Conservation (phyloP, 53 echinoderm and acorn worm genomes). For the Paracentrotus lividus region DNA sequence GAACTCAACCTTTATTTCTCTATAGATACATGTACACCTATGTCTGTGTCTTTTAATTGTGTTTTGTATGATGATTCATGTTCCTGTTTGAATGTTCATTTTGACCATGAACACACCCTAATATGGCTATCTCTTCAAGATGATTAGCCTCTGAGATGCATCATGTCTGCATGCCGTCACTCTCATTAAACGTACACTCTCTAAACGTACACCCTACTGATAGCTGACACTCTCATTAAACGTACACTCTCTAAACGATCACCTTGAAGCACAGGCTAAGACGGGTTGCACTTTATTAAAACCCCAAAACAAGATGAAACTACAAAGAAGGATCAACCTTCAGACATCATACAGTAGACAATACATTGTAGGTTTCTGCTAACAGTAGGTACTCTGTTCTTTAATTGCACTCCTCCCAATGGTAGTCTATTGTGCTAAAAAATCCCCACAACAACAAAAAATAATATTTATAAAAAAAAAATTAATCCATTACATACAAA, state of each 20-base stretch:
- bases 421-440: not conserved
- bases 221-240: too few relatives aligned
- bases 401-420: not conserved
- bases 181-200: not conserved
- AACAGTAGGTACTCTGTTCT: not conserved
- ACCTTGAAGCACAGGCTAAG: slow-evolving; percentile 1
- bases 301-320: not conserved
- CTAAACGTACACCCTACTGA: not conserved
- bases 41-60: too few relatives aligned
- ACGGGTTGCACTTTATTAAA: slow-evolving; percentile 12
- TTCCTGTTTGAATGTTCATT: too few relatives aligned
- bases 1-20: too few relatives aligned
- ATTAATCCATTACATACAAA: not conserved
- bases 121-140: slow-evolving; percentile 12
- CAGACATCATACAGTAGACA: not conserved
- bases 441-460: too few relatives aligned
- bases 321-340: not conserved
- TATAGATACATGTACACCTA: too few relatives aligned
- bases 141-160: not conserved
- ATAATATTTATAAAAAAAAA: not conserved
- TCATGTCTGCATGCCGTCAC: slow-evolving; percentile 24
- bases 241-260: not conserved
- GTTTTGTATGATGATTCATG: too few relatives aligned
- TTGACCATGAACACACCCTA: too few relatives aligned
- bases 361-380: not conserved